Base-by-base conservation (phyloP, 1,140 invertebrate species). In the Brachionus rotundiformis region DNA sequence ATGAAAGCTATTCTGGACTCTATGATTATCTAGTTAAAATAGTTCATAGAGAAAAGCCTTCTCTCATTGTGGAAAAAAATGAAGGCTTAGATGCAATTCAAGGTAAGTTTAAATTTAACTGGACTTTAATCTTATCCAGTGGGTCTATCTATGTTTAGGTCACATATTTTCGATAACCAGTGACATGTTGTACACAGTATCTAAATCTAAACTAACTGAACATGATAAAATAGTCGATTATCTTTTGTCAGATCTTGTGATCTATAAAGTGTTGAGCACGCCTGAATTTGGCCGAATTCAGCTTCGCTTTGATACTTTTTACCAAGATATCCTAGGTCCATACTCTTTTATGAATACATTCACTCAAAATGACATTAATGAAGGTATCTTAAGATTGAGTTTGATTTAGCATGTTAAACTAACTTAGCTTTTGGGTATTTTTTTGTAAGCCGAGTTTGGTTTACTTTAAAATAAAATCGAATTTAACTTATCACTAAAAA, bases 261-360 rank as follows among this genome's bases (percentile, higher is more conserved):
- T 73, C 19, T 73, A 73, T 44, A 39, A 73, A 25, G 36, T 73
- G 1, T 25, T 73, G 25, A 44, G 19, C 19, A 39, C 68, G 13
- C 68, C 68, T 41, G 68, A 73, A 44, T 73, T 73, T 44, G 68
- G 68, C 44, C 25, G 29, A 44, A 44, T 73, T 41, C 68, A 73
- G 41, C 41, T 44, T 5, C 36, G 36, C 11, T 73, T 73, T 73
- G 68, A 73, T 73, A 73, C 36, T 25, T 73, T 73, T 44, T 73
- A 73, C 41, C 68, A 73, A 73, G 68, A 73, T 25, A 73, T 73
- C 16, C 39, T 23, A 44, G 68, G 68, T 31, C 39, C 39, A 8
- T 44, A 73, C 25, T 73, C 68, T 44, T 73, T 73, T 10, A 73
- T 73, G 68, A 73, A 73, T n/a, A 73, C 68, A 73, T 73, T 73